Evolutionary conservation across 2,797 vertebrate species (phyloP).

Genomic region (Halcyon leucocephala): DNA sequence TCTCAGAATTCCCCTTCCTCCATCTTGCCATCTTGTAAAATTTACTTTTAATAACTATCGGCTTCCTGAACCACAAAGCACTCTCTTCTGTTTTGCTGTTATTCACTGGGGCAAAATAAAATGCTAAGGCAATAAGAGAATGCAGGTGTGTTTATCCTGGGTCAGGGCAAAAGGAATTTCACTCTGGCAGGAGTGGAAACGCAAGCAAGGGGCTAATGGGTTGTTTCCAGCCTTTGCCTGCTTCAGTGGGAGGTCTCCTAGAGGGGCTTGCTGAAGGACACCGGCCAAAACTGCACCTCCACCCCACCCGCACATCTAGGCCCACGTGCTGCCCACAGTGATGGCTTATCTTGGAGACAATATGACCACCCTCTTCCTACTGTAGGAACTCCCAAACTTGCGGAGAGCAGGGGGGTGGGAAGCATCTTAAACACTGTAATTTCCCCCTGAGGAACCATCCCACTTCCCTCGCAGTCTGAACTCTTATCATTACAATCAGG

Average conservation of each 20-base stretch:
- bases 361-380: not conserved
- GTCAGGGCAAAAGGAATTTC: conserved; percentile 17
- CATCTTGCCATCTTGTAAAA: not conserved
- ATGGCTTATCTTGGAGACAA: not conserved
- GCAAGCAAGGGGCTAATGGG: not conserved
- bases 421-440: not conserved
- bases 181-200: not conserved
- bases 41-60: conserved; percentile 64
- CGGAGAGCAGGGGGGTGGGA: not conserved
- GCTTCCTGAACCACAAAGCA: conserved; percentile 49
- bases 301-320: not conserved
- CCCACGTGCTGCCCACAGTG: rapidly evolving
- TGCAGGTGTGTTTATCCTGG: conserved; percentile 44
- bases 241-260: not conserved
- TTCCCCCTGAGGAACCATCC: not conserved
- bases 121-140: not conserved
- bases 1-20: conserved; percentile 38
- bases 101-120: conserved; percentile 22
- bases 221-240: conserved; percentile 1
- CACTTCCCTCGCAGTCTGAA: not conserved
- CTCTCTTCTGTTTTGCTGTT: conserved; percentile 32
- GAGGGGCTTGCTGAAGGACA: not conserved
- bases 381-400: not conserved
- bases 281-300: not conserved
- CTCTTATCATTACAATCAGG: not conserved